Evolutionary conservation across 2,113 vertebrate species (phyloP).

Genomic region (Isurus oxyrinchus): DNA sequence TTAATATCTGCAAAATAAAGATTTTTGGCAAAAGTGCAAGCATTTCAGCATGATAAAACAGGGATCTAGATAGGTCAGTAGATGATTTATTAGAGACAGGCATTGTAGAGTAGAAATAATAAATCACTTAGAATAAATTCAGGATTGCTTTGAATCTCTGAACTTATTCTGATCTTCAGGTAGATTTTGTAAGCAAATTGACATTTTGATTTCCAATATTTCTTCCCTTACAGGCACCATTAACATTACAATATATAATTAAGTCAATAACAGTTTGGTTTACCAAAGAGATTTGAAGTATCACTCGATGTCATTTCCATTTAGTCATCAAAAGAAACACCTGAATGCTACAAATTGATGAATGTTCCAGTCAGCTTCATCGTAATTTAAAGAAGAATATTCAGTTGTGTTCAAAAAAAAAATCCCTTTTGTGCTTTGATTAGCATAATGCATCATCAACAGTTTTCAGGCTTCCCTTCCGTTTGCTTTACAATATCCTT

Average conservation of each 20-base stretch:
- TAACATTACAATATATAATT: constrained; percentile 27
- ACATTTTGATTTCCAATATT: constrained; percentile 25
- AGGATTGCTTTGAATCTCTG: background rate
- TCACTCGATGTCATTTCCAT: background rate
- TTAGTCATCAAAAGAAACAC: background rate
- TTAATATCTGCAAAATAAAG: background rate
- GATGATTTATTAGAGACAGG: background rate
- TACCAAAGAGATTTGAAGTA: constrained; percentile 4
- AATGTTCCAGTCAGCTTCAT: background rate
- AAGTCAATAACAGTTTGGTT: background rate
- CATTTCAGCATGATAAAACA: background rate
- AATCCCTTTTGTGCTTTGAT: background rate
- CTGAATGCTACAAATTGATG: constrained; percentile 5
- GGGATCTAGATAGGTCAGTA: background rate
- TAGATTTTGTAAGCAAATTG: constrained; percentile 26
- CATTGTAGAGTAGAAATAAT: background rate
- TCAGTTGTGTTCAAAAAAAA: background rate
- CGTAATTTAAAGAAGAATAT: background rate
- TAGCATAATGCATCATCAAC: background rate
- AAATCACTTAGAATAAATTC: background rate
- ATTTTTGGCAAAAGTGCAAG: background rate
- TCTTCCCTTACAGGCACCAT: background rate
- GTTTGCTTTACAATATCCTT: background rate
- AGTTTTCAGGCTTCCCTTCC: background rate
- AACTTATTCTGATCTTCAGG: background rate